Evolutionary conservation across 1,140 invertebrate genomes (phyloP), one percentile per base, ranked within the genome.

Genomic region (Pseudoatta argentina): DNA sequence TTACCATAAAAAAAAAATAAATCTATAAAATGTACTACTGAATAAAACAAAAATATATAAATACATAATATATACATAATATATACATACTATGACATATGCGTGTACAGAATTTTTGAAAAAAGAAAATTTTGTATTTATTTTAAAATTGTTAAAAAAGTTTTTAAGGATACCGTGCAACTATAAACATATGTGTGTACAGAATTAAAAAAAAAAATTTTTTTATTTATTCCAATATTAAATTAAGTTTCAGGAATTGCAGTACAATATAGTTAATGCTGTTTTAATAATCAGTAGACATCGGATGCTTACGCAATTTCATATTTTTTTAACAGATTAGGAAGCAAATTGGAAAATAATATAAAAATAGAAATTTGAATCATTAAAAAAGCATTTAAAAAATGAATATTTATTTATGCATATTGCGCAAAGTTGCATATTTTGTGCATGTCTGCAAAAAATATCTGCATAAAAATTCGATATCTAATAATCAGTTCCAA

Each of bases 11-110:
- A 16, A 3, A 6, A 0, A 73, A 18, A 57, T 34, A 73, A 12
- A 39, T 57, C 2, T 57, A 21, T n/a, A 5, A n/a, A 55, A 72
- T 34, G 2, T 30, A 6, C 0, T 57, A 0, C 12, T 14, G 27
- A 72, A 55, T 55, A 53, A 55, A 55, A 72, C 1, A 2, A 57
- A 57, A 73, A 57, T 44, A 73, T 72, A 12, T n/a, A n/a, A n/a
- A n/a, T 16, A 72, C 18, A 3, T 48, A 21, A 21, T 51, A 24
- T 51, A 53, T 71, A 44, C 8, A 44, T 44, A 73, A 57, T 44
- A 73, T 72, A 6, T 16, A 72, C 18, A 3, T 48, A 21, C 14
- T 51, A 71, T 71, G 10, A 57, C 0, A 30, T n/a, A 1, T 72
- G 1, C 0, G 16, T 55, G 6, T 72, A 72, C n/a, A 30, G 34